Evolutionary conservation across 1,140 invertebrate species (phyloP).

Genomic region (Calephelis nemesis): DNA sequence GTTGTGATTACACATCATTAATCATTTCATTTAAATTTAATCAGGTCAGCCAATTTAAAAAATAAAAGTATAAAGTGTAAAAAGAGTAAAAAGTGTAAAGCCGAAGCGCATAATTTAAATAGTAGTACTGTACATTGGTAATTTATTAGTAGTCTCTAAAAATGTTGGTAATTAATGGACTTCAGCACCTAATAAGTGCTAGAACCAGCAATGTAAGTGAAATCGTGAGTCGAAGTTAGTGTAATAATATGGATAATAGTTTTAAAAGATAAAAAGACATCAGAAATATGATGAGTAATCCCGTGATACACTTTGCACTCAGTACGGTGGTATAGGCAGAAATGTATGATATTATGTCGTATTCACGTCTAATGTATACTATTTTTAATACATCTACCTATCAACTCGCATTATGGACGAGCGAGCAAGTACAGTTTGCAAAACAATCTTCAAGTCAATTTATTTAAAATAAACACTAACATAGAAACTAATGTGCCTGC

Average conservation of each 20-base stretch:
- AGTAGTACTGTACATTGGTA: too few species aligned
- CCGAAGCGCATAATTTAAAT: too few species aligned
- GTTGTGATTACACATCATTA: too few species aligned
- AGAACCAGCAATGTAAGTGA: neutral
- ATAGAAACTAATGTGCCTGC: too few species aligned
- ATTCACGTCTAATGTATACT: slow-evolving; percentile 75
- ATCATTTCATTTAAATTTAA: too few species aligned
- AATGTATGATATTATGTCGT: slow-evolving; percentile 61
- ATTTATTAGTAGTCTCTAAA: too few species aligned
- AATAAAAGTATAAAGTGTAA: too few species aligned
- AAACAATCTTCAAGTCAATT: slow-evolving; percentile 24
- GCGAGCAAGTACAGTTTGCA: slow-evolving; percentile 57
- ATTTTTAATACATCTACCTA: slow-evolving; percentile 79
- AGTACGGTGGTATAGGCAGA: slow-evolving; percentile 32
- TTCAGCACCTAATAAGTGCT: too few species aligned
- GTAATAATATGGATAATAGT: slow-evolving; percentile 25
- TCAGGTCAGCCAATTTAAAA: too few species aligned
- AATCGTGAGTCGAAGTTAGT: too few species aligned
- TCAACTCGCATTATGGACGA: slow-evolving; percentile 77
- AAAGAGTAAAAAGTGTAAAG: too few species aligned
- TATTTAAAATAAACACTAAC: neutral
- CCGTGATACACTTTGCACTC: slow-evolving; percentile 47
- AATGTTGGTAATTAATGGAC: too few species aligned
- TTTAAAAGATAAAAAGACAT: slow-evolving; percentile 35
- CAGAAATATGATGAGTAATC: slow-evolving; percentile 50